Percentiles rank a stretch among this genome's conserved stretches.
Evolutionary conservation across 2,113 vertebrate species (phyloP).

Genomic region (Trematomus loennbergii): DNA sequence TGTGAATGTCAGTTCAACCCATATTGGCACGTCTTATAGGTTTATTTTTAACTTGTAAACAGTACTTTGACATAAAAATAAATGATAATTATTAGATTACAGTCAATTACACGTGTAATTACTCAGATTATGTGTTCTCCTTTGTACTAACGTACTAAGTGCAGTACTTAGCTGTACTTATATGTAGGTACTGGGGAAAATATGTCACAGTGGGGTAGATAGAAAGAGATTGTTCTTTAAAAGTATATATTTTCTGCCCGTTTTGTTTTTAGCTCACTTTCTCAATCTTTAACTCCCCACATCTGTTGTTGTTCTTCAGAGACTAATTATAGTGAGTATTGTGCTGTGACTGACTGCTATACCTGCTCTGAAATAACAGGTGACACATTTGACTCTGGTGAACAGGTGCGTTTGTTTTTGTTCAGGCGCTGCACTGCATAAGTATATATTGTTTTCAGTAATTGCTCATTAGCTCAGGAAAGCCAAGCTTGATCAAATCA

Average conservation of each 20-base stretch:
- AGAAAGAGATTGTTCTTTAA: conserved; percentile 23
- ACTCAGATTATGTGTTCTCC: too few species aligned
- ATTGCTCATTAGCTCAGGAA: conserved; percentile 63
- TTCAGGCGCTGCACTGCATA: conserved; percentile 53
- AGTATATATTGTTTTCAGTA: conserved; percentile 56
- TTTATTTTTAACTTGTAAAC: not conserved
- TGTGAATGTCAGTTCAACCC: not conserved
- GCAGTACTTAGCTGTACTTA: too few species aligned
- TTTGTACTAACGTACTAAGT: too few species aligned
- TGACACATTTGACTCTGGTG: conserved; percentile 65
- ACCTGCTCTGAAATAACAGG: conserved; percentile 75
- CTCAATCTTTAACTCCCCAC: conserved; percentile 48
- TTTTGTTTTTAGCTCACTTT: conserved; percentile 19
- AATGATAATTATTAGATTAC: not conserved
- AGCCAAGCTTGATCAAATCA: conserved; percentile 69
- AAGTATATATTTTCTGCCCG: conserved; percentile 20
- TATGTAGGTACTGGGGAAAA: too few species aligned
- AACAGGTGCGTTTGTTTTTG: conserved; percentile 76
- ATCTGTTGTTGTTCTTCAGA: conserved; percentile 79
- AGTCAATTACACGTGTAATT: too few species aligned
- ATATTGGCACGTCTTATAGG: not conserved
- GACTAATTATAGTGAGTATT: conserved; percentile 80
- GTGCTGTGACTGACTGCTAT: conserved; percentile 78
- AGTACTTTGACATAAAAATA: not conserved
- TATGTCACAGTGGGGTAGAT: conserved; percentile 6